A percentile compares a stretch with the other conserved stretches of the same genome.
Conservation (phyloP, 2,888 invertebrate genomes). For the Dasysyrphus albostriatus region DNA sequence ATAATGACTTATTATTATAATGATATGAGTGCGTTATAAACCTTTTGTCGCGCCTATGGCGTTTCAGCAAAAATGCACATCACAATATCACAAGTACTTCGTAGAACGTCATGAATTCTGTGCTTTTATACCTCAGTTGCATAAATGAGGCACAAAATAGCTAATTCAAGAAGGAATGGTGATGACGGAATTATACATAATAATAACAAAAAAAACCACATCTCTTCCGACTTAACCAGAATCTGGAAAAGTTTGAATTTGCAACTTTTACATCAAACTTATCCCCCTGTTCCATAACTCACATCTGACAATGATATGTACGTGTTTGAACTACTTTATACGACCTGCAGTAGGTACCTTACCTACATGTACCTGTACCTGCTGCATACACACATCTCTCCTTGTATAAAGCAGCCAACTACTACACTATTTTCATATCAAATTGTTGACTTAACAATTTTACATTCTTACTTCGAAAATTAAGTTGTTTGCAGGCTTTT, state of each 20-base stretch:
- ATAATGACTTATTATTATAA: conserved; percentile 61
- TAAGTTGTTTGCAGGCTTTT: conserved; percentile 73
- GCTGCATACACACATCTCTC: background rate
- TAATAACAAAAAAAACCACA: background rate
- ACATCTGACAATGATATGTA: conserved; percentile 19
- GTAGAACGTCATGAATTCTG: conserved; percentile 21
- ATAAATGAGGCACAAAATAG: conserved; percentile 15
- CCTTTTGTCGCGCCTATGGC: conserved; percentile 55
- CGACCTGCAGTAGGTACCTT: conserved; percentile 20
- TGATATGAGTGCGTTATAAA: conserved; percentile 46
- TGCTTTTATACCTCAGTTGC: conserved; percentile 30
- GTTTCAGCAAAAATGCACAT: conserved; percentile 56
- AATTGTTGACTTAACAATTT: conserved; percentile 73
- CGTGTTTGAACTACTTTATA: conserved; percentile 22
- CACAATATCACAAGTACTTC: conserved; percentile 36
- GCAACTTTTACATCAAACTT: conserved; percentile 31
- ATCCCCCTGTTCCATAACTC: conserved; percentile 18
- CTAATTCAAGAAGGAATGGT: conserved; percentile 17
- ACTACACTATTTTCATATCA: conserved; percentile 48
- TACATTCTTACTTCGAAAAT: conserved; percentile 69
- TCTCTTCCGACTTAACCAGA: conserved; percentile 32
- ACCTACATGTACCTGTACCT: background rate
- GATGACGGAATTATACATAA: background rate
- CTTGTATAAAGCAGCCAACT: background rate
- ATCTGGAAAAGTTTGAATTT: conserved; percentile 46